phyloP scores from a whole-genome alignment of 2,888 invertebrate genomes.

The Drosophila siamana region DNA sequence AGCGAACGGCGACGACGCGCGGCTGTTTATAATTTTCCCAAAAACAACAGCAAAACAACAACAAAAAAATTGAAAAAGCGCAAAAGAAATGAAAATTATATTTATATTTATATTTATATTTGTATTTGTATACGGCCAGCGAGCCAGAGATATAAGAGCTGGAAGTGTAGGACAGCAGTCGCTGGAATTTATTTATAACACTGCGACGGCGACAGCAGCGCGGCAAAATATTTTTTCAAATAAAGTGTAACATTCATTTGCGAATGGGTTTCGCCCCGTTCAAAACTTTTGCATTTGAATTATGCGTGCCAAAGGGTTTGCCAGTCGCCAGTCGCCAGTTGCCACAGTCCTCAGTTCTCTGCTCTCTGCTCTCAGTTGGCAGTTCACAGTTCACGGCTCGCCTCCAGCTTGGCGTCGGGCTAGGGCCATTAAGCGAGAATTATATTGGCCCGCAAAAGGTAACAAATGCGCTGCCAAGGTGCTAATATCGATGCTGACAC shows the following conservation, averaged over 20 bases:
- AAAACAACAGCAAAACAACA: conserved; percentile 15
- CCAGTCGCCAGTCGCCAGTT: conserved; percentile 33
- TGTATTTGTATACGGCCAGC: conserved; percentile 19
- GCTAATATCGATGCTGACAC: conserved; percentile 63
- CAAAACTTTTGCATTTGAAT: conserved; percentile 70
- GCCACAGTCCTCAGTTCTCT: conserved; percentile 9
- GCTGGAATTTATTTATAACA: conserved; percentile 62
- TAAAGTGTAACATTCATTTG: conserved; percentile 76
- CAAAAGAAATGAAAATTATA: conserved; percentile 34
- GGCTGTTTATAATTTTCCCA: conserved; percentile 66
- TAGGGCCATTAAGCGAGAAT: conserved; percentile 66
- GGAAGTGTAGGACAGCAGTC: conserved; percentile 39
- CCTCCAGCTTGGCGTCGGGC: neutral
- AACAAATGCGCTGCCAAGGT: conserved; percentile 63
- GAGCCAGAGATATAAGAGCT: conserved; percentile 29
- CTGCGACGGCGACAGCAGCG: conserved; percentile 27
- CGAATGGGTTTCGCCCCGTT: conserved; percentile 43
- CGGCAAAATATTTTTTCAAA: conserved; percentile 55
- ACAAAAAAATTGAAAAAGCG: neutral
- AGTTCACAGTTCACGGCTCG: neutral
- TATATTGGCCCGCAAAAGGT: conserved; percentile 72
- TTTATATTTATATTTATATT: conserved; percentile 28
- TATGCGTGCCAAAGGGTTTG: conserved; percentile 74
- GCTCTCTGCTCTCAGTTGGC: conserved; percentile 33
- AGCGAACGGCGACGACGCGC: conserved; percentile 41